Evolutionary conservation across 1,140 invertebrate species (phyloP), one percentile per base, ranked within the genome.

Genomic region (Ostrea edulis): DNA sequence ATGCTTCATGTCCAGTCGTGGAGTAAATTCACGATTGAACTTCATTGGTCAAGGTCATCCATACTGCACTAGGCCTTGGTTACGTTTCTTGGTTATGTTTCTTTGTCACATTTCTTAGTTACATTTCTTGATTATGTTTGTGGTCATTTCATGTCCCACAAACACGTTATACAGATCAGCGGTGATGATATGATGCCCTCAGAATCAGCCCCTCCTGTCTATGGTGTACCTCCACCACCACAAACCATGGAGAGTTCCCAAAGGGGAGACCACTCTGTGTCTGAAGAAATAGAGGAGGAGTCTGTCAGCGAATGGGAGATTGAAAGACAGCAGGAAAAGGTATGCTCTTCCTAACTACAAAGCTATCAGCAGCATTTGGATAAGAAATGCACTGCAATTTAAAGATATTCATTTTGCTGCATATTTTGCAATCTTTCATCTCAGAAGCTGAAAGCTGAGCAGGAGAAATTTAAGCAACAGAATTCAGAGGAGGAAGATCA

Each of bases 251-350:
- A 77, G 68, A 77, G 29, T 77, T 83, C 82, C 52, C 53, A 52
- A 83, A 83, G 22, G 82, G 82, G 82, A 53, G 82, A 83, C 8
- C 82, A 54, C 82, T 83, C 82, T 52, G 53, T 83, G 9, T 53
- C 82, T 5, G 82, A 83, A 17, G 82, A 83, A 12, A 54, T 83
- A 8, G 82, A 83, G 25, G 82, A 83, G 52, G 82, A 83, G 20
- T 83, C 82, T 12, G 22, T 83, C 35, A 83, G 82, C 53, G 82
- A 83, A 54, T 83, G 82, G 82, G 82, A 83, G 82, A 83, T 83
- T n/a, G 82, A 83, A 11, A 83, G 82, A 54, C 17, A 53, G 51
- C 22, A 52, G 12, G 82, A 83, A n/a, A 83, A 83, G 82, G 81
- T 82, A 82, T 5, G 8, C 9, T 11, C 4, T n/a, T 52, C 11